phyloP scores from a whole-genome alignment of 2,888 invertebrate species.

The Keiferia lycopersicella region DNA sequence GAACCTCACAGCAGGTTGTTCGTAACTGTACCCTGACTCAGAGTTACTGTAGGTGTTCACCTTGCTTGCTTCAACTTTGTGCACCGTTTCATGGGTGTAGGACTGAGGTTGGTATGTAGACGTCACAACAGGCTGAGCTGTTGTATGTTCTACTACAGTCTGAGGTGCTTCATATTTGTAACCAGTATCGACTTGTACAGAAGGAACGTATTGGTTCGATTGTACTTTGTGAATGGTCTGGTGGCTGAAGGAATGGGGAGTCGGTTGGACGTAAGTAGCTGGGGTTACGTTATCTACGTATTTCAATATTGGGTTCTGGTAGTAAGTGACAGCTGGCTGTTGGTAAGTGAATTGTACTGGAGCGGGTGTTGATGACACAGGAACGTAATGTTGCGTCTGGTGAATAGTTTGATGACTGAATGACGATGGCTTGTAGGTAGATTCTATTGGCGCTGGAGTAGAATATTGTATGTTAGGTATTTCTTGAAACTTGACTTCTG shows the following conservation, averaged over 20 bases:
- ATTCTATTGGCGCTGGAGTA: slow-evolving; percentile 53
- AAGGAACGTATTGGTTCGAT: slow-evolving; percentile 48
- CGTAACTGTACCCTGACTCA: slow-evolving; percentile 55
- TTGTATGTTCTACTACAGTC: slow-evolving; percentile 27
- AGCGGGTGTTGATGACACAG: slow-evolving; percentile 54
- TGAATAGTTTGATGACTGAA: slow-evolving; percentile 61
- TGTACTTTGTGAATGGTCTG: slow-evolving; percentile 61
- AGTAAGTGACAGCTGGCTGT: slow-evolving; percentile 61
- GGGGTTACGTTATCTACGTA: slow-evolving; percentile 63
- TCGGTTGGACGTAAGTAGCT: slow-evolving; percentile 48
- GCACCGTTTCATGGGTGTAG: slow-evolving; percentile 59
- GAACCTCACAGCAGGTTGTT: slow-evolving; percentile 50
- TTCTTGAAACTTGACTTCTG: slow-evolving; percentile 52
- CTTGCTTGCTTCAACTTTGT: slow-evolving; percentile 56
- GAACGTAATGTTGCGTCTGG: slow-evolving; percentile 43
- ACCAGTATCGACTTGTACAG: slow-evolving; percentile 40
- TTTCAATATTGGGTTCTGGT: slow-evolving; percentile 66
- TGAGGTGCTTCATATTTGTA: slow-evolving; percentile 50
- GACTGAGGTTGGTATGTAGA: slow-evolving; percentile 58
- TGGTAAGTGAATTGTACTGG: slow-evolving; percentile 60
- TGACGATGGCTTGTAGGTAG: slow-evolving; percentile 50
- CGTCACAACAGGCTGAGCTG: slow-evolving; percentile 42
- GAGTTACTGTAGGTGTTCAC: slow-evolving; percentile 51
- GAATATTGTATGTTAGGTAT: slow-evolving; percentile 52
- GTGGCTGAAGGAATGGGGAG: slow-evolving; percentile 56